Conservation (phyloP, 2,113 vertebrate genomes). For the Dryoscopus gambensis region DNA sequence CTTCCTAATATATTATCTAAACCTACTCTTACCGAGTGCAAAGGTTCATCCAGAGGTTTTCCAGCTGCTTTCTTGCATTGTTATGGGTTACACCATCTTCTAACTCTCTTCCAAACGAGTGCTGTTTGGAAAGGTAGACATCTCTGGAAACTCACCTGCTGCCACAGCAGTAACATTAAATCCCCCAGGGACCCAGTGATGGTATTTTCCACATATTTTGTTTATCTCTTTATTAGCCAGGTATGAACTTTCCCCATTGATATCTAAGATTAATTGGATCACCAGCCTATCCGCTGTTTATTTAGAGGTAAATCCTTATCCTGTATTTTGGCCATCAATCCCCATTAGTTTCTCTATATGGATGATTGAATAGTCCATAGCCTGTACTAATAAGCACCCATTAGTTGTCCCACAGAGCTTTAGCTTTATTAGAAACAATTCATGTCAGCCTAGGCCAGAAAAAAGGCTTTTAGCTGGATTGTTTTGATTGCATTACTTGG, state of each 20-base stretch:
- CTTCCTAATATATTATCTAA: background rate
- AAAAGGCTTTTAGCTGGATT: slow-evolving; percentile 39
- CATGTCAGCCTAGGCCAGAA: background rate
- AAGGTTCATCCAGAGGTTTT: background rate
- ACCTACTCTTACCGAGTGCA: background rate
- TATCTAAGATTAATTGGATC: background rate
- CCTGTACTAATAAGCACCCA: slow-evolving; percentile 40
- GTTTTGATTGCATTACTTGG: slow-evolving; percentile 33
- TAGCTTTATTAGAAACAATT: slow-evolving; percentile 52
- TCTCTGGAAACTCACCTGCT: background rate
- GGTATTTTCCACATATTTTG: background rate
- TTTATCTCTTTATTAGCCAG: background rate
- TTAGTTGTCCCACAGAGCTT: slow-evolving; percentile 41
- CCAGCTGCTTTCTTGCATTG: background rate
- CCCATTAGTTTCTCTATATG: slow-evolving; percentile 40
- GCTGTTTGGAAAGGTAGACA: background rate
- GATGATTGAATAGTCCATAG: slow-evolving; percentile 53
- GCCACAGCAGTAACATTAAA: background rate
- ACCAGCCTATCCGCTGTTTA: background rate
- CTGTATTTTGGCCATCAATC: slow-evolving; percentile 41
- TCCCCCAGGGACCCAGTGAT: background rate
- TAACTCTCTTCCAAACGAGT: background rate
- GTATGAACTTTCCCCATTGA: background rate
- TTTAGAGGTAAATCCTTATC: background rate
- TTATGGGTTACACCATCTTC: background rate